A percentile compares a stretch with the other conserved stretches of the same genome.
phyloP scores from a whole-genome alignment of 2,888 invertebrate genomes.

The Pyralis farinalis region DNA sequence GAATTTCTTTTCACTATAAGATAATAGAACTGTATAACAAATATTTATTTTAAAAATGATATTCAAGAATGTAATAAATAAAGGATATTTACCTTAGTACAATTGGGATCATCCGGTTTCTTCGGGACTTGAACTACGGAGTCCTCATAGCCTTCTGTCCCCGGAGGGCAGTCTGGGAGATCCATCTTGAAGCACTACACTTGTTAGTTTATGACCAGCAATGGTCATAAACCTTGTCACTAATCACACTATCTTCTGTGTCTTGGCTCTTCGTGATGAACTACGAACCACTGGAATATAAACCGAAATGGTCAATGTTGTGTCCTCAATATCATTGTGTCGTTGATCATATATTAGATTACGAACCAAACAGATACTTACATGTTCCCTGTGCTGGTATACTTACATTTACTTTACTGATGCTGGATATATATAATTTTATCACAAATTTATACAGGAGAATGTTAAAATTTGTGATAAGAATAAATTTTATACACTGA shows the following conservation, averaged over 20 bases:
- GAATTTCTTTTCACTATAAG: too few relatives aligned
- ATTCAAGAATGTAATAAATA: slow-evolving; percentile 8
- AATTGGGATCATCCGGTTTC: slow-evolving; percentile 44
- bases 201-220: slow-evolving; percentile 65
- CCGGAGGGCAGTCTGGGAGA: slow-evolving; percentile 72
- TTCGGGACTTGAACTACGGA: slow-evolving; percentile 59
- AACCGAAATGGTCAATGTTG: slow-evolving; percentile 26
- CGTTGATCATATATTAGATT: slow-evolving; percentile 31
- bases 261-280: slow-evolving; percentile 15
- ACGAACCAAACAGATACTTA: slow-evolving; percentile 56
- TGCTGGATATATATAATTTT: slow-evolving; percentile 1
- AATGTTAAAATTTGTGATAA: slow-evolving; percentile 4
- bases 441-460: slow-evolving; percentile 3
- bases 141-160: slow-evolving; percentile 72
- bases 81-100: slow-evolving; percentile 72
- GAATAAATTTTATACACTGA: background rate
- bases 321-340: slow-evolving; percentile 24
- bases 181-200: slow-evolving; percentile 76
- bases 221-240: slow-evolving; percentile 58
- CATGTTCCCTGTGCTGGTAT: slow-evolving; percentile 24
- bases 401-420: slow-evolving; percentile 9
- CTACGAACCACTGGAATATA: slow-evolving; percentile 48
- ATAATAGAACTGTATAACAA: too few relatives aligned
- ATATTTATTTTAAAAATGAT: too few relatives aligned
- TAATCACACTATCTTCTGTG: slow-evolving; percentile 35